Evolutionary conservation across 2,888 invertebrate genomes (phyloP), one percentile per base, ranked within the genome.

Genomic region (Apodemia mormo): DNA sequence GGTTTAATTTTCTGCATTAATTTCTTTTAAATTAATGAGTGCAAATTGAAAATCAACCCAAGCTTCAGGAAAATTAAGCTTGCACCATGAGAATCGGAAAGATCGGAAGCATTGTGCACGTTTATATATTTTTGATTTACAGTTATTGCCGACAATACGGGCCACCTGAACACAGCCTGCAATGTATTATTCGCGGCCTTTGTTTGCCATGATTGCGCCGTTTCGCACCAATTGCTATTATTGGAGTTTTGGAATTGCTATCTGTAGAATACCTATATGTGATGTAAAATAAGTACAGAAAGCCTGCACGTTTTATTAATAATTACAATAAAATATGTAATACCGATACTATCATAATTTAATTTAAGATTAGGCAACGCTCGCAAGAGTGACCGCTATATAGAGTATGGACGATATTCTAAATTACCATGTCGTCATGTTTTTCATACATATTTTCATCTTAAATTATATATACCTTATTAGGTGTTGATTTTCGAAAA

Each of bases 111-210:
- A 52, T 43, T 54, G 67, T 66, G 71, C 70, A 71, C 71, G 73
- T 72, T 73, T 74, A 71, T 70, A 69, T 64, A 68, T 68, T 72
- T 72, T 70, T 73, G 73, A 76, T 74, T 72, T 75, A 74, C 69
- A 72, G 72, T 75, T 75, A 75, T 76, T 72, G 70, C 70, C 67
- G 14, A 70, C 72, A 58, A 58, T 58, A 58, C 58, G 58, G 22
- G 65, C 70, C 70, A 75, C 75, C 74, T 72, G 73, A 71, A 68
- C 74, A 68, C 71, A 73, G 71, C 68, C 72, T 68, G 71, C 70
- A 56, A 65, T 69, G 68, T 72, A 70, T 74, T 76, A 75, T 72
- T 75, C 69, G 71, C 72, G 71, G 71, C 73, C 73, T 72, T 58
- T 74, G 73, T 71, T 71, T 71, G 68, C 68, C 66, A 68, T 70